Conservation (phyloP, 2,113 vertebrate species). For the Toxostoma redivivum region DNA sequence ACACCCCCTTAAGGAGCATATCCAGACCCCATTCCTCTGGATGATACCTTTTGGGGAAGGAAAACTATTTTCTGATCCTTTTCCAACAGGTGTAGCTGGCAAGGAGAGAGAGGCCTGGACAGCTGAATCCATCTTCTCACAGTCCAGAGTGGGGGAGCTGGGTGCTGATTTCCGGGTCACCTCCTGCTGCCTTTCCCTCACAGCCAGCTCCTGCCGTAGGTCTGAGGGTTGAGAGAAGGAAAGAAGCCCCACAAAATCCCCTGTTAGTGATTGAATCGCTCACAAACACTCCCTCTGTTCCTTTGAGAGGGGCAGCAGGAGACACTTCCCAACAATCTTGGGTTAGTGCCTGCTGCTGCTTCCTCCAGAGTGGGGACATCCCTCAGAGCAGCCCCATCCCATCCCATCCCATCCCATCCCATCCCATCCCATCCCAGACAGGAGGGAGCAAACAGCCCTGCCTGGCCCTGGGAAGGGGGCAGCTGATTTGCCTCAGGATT, state of each 20-base stretch:
- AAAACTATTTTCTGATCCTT: slow-evolving; percentile 86
- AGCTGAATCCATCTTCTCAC: slow-evolving; percentile 91
- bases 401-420: background rate
- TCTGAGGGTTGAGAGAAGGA: slow-evolving; percentile 67
- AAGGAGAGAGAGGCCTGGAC: slow-evolving; percentile 93
- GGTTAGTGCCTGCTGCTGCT: background rate
- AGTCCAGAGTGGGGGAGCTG: slow-evolving; percentile 92
- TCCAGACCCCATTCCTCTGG: background rate
- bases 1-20: background rate
- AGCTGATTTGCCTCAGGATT: background rate
- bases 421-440: background rate
- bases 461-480: accelerated
- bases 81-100: slow-evolving; percentile 92
- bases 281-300: background rate
- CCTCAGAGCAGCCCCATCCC: background rate
- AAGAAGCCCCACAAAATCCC: background rate
- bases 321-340: background rate
- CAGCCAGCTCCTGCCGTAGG: slow-evolving; percentile 93
- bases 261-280: accelerated
- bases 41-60: slow-evolving; percentile 84
- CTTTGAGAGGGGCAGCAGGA: background rate
- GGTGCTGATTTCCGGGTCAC: slow-evolving; percentile 90
- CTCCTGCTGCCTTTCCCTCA: slow-evolving; percentile 91
- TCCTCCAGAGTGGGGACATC: background rate
- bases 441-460: background rate